phyloP scores from a whole-genome alignment of 2,113 vertebrate species.

The Ovibos moschatus region DNA sequence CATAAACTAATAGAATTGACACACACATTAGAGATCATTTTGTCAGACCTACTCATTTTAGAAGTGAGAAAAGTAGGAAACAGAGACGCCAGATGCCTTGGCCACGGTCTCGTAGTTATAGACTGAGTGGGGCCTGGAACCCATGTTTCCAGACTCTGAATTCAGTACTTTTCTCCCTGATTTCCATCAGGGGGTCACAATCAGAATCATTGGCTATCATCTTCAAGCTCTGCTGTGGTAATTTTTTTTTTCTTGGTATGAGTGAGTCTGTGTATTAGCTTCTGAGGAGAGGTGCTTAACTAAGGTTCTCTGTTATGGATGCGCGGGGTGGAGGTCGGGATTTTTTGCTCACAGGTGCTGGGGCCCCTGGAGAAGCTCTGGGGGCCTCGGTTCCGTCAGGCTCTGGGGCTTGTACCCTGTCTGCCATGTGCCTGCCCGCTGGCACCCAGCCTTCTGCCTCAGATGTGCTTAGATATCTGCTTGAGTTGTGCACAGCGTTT shows the following conservation, averaged over 20 bases:
- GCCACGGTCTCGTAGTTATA: neutral
- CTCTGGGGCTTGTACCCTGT: neutral
- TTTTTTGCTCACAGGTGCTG: neutral
- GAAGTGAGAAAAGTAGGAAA: conserved; percentile 10
- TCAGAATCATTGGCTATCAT: neutral
- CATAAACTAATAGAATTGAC: neutral
- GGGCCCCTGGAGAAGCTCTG: neutral
- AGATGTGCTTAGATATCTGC: neutral
- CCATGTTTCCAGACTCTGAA: neutral
- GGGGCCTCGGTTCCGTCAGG: neutral
- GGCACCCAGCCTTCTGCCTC: neutral
- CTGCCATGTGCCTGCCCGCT: neutral
- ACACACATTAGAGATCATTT: neutral
- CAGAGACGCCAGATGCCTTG: neutral
- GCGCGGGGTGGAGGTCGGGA: neutral
- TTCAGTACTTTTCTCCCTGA: neutral
- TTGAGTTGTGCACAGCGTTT: neutral
- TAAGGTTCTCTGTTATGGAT: neutral
- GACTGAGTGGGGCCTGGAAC: neutral
- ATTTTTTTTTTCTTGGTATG: neutral
- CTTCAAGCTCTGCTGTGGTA: neutral
- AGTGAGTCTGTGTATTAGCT: neutral
- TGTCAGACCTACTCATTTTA: conserved; percentile 1
- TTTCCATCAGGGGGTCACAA: neutral
- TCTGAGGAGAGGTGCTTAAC: neutral